phyloP scores from a whole-genome alignment of 2,888 invertebrate species.

The Diloba caeruleocephala region DNA sequence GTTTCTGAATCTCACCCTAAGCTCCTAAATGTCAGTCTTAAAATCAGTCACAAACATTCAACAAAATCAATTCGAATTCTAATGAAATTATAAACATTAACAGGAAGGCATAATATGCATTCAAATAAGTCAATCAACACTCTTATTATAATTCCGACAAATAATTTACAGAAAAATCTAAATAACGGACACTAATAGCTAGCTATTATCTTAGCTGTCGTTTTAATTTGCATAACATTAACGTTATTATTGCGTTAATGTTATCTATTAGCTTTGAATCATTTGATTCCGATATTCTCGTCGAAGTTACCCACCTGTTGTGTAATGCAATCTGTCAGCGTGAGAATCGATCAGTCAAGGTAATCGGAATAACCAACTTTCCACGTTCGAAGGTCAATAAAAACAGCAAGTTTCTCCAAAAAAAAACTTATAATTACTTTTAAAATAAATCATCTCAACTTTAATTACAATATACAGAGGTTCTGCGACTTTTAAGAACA shows the following conservation, averaged over 20 bases:
- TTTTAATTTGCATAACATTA: constrained; percentile 41
- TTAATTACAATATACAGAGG: constrained; percentile 55
- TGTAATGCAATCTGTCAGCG: constrained; percentile 42
- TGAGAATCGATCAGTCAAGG: constrained; percentile 62
- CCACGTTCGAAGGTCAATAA: constrained; percentile 73
- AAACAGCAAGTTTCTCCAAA: constrained; percentile 68
- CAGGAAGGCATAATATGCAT: constrained; percentile 33
- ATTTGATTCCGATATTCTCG: constrained; percentile 41
- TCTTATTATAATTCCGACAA: constrained; percentile 14
- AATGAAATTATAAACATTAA: constrained; percentile 24
- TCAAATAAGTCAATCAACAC: constrained; percentile 42
- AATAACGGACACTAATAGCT: constrained; percentile 25
- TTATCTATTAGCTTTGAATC: constrained; percentile 29
- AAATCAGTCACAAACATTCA: constrained; percentile 16
- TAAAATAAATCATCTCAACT: constrained; percentile 62
- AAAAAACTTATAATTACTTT: constrained; percentile 68
- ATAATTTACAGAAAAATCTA: constrained; percentile 34
- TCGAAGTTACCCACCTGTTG: constrained; percentile 36
- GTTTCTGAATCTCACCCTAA: too few relatives aligned
- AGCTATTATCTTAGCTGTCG: constrained; percentile 32
- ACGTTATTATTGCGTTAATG: too few relatives aligned
- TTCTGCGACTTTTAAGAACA: constrained; percentile 36
- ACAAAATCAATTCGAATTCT: constrained; percentile 8
- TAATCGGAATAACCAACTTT: constrained; percentile 78
- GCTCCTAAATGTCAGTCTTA: constrained; percentile 18